Evolutionary conservation across 2,888 invertebrate species (phyloP).

Genomic region (Dione vanillae): DNA sequence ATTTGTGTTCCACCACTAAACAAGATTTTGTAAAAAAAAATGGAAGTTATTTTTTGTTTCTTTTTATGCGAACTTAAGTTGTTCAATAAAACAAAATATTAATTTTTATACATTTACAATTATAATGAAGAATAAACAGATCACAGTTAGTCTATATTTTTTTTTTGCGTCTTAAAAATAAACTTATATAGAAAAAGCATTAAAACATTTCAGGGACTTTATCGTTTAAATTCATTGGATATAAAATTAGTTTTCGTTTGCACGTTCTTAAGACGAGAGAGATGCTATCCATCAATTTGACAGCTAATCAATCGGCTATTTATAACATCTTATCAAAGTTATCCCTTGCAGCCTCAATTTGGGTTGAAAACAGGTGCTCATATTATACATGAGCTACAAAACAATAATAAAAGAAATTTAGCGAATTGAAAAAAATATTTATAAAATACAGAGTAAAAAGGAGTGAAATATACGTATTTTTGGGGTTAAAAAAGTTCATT

Average conservation of each 20-base stretch:
- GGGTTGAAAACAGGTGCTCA: slow-evolving; percentile 35
- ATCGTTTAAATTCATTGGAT: not conserved
- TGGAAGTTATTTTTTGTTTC: no score
- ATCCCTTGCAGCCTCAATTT: slow-evolving; percentile 30
- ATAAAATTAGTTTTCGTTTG: slow-evolving; percentile 12
- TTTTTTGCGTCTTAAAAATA: not conserved
- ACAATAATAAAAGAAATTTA: no score
- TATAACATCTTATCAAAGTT: slow-evolving; percentile 43
- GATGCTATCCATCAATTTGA: slow-evolving; percentile 46
- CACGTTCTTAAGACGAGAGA: slow-evolving; percentile 22
- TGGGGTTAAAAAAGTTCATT: no score
- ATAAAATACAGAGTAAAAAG: no score
- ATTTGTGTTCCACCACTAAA: no score
- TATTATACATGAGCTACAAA: not conserved
- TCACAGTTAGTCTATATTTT: not conserved
- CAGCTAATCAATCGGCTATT: slow-evolving; percentile 45
- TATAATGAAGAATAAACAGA: not conserved
- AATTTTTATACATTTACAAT: no score
- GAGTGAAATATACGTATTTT: no score
- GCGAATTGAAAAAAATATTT: no score
- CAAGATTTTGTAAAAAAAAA: no score
- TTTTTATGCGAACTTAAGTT: no score
- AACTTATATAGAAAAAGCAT: not conserved
- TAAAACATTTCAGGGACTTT: not conserved
- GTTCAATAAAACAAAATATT: no score